Evolutionary conservation across 53 echinoderm and acorn worm species (phyloP), one percentile per base, ranked within the genome.

Genomic region (Echinarachnius parma): DNA sequence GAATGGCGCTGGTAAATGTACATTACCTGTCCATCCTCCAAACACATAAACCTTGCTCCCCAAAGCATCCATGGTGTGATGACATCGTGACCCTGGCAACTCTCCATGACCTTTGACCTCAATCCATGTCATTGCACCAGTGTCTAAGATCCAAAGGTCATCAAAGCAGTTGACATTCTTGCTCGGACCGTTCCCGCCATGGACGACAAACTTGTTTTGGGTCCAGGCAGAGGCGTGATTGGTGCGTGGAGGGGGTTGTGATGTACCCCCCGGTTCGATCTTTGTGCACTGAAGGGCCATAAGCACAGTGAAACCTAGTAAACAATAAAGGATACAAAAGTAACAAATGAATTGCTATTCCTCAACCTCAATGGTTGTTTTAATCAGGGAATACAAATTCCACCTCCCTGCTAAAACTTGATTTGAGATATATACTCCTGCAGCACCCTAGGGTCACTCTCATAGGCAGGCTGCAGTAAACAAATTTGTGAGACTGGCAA

Each of bases 1-100:
- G n/a, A n/a, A n/a, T n/a, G n/a, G n/a, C n/a, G n/a, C n/a, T n/a
- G n/a, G n/a, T n/a, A n/a, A n/a, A n/a, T n/a, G n/a, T n/a, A n/a
- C n/a, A n/a, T n/a, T 62, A 78, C 78, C 84, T 62, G 79, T 78
- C 79, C 84, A 84, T 22, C 84, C 84, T 22, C 84, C 84, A 78
- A 84, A 84, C 9, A 78, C 42, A 61, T 70, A 82, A 46, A 63
- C 22, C 65, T 78, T 84, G 5, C 46, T 61, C 11, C 68, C 60
- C 0, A 82, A 9, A 3, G 59, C 35, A 31, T 61, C 49, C 72
- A 84, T 78, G 13, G 84, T 78, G 55, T 84, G 84, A 47, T 84
- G 84, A 53, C 84, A 84, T 26, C 79, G 60, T 9, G 47, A 21
- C 3, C 84, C 84, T 4, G 78, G 84, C 5, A 14, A 29, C 4